A percentile compares a stretch with the other conserved stretches of the same genome.
Evolutionary conservation across 1,140 invertebrate genomes (phyloP).

Genomic region (Drosophila equinoxialis): DNA sequence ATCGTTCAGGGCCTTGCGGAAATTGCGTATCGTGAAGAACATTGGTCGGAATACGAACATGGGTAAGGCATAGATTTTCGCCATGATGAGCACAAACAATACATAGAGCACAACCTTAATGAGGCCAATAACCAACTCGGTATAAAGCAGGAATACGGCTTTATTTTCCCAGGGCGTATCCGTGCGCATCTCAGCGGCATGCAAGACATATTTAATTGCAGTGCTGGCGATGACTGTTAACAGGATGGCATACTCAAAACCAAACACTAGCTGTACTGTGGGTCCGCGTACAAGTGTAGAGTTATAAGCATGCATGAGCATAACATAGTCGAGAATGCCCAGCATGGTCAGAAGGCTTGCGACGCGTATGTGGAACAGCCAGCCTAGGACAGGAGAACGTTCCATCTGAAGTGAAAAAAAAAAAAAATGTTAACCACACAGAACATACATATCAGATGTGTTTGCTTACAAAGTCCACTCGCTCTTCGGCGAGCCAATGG

Average conservation of each 20-base stretch:
- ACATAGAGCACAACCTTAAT: conserved; percentile 96
- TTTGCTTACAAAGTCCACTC: conserved; percentile 98
- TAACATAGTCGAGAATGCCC: conserved; percentile 92
- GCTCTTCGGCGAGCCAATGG: conserved; percentile 99
- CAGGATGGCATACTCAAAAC: conserved; percentile 99
- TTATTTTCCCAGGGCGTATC: conserved; percentile 99
- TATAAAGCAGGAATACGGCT: conserved; percentile 98
- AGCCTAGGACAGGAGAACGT: conserved; percentile 97
- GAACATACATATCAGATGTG: too few species aligned
- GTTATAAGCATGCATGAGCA: conserved; percentile 97
- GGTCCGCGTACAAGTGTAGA: conserved; percentile 97
- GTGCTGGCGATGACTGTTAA: conserved; percentile 97
- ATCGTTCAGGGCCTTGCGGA: conserved; percentile 99
- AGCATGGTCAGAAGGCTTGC: conserved; percentile 92
- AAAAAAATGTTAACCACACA: background rate
- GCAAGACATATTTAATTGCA: conserved; percentile 96
- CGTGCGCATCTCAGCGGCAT: conserved; percentile 96
- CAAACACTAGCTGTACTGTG: conserved; percentile 99
- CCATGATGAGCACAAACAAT: conserved; percentile 97
- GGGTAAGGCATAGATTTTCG: conserved; percentile 98
- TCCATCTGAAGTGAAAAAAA: conserved; percentile 92
- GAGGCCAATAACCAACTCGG: conserved; percentile 96
- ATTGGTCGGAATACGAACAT: conserved; percentile 99
- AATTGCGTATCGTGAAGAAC: conserved; percentile 98
- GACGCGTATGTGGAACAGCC: conserved; percentile 97